Conservation (phyloP, 2,888 invertebrate genomes). For the Cordilura impudica region DNA sequence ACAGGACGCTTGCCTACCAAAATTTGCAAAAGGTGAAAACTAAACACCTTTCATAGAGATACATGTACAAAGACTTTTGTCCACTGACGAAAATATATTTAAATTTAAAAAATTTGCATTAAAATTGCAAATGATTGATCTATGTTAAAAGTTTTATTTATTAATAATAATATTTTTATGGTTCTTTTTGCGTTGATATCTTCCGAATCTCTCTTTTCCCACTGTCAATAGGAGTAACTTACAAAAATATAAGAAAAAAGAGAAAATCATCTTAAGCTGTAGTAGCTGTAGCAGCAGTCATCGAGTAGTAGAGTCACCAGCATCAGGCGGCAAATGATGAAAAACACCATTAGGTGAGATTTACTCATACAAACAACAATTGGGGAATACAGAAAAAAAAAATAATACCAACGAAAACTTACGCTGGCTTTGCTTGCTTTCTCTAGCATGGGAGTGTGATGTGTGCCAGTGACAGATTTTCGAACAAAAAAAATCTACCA, state of each 20-base stretch:
- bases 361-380: conserved; percentile 75
- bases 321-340: conserved; percentile 77
- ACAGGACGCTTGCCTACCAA: too few species aligned
- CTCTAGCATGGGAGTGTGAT: conserved; percentile 35
- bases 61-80: too few species aligned
- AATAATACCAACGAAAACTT: conserved; percentile 30
- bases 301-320: conserved; percentile 40
- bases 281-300: conserved; percentile 24
- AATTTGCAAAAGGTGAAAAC: too few species aligned
- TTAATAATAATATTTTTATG: too few species aligned
- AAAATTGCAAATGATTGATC: too few species aligned
- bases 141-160: too few species aligned
- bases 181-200: too few species aligned
- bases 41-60: too few species aligned
- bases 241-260: conserved; percentile 21
- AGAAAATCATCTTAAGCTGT: conserved; percentile 39
- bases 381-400: conserved; percentile 69
- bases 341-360: conserved; percentile 77
- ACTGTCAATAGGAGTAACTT: too few species aligned
- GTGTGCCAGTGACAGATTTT: conserved; percentile 65
- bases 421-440: conserved; percentile 20
- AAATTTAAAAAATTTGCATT: too few species aligned
- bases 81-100: too few species aligned
- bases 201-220: too few species aligned
- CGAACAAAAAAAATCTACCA: conserved; percentile 22